phyloP scores from a whole-genome alignment of 2,113 vertebrate genomes.

The Tinamus guttatus region DNA sequence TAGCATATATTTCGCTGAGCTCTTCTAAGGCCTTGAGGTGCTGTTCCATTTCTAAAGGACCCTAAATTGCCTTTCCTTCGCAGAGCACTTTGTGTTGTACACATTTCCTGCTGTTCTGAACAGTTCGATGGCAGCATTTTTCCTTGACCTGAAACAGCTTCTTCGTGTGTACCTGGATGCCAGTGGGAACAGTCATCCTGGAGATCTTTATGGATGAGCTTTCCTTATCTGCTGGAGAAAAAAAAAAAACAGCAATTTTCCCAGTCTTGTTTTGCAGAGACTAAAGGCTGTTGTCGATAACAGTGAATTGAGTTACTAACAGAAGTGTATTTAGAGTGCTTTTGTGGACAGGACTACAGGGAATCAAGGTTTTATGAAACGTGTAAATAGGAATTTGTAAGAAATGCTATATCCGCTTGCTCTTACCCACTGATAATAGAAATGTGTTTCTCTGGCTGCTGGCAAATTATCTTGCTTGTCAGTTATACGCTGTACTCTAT shows the following conservation, averaged over 20 bases:
- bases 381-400: conserved; percentile 23
- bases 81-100: not conserved
- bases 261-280: not conserved
- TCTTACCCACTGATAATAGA: not conserved
- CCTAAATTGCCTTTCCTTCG: not conserved
- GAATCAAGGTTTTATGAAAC: conserved; percentile 12
- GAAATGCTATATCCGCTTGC: not conserved
- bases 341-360: not conserved
- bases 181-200: not conserved
- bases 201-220: not conserved
- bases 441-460: not conserved
- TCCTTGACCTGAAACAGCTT: not conserved
- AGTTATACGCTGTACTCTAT: not conserved
- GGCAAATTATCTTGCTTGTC: not conserved
- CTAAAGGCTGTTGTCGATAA: not conserved
- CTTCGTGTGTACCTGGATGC: not conserved
- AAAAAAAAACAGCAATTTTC: not conserved
- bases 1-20: not conserved
- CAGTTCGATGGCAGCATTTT: not conserved
- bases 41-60: not conserved
- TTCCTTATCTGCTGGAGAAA: not conserved
- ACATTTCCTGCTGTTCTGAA: not conserved
- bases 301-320: not conserved
- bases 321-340: not conserved
- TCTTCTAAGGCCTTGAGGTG: not conserved